Evolutionary conservation across 2,113 vertebrate species (phyloP).

Genomic region (Pelusios castaneus): DNA sequence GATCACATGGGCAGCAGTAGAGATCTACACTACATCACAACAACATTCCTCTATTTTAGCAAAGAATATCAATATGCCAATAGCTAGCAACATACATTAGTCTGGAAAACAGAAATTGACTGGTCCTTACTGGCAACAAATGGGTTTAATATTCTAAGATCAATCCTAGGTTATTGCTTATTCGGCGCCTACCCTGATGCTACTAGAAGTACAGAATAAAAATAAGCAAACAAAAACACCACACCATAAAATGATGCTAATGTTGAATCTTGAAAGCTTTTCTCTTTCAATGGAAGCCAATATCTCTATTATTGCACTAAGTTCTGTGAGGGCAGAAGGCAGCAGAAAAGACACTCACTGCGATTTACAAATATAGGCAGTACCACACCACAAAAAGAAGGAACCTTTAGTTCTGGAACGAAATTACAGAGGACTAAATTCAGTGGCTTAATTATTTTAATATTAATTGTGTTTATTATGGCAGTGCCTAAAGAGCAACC

Average conservation of each 20-base stretch:
- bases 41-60: not conserved
- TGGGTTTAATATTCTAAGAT: not conserved
- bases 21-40: not conserved
- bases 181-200: not conserved
- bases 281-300: not conserved
- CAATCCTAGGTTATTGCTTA: not conserved
- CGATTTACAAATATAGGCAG: conserved; percentile 16
- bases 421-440: not conserved
- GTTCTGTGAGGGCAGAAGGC: not conserved
- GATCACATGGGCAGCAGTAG: not conserved
- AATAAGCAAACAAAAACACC: not conserved
- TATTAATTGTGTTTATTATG: not conserved
- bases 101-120: conserved; percentile 10
- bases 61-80: conserved; percentile 14
- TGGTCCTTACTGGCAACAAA: not conserved
- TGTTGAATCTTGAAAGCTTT: not conserved
- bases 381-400: not conserved
- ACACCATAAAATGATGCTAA: not conserved
- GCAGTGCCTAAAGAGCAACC: not conserved
- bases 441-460: not conserved
- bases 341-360: not conserved
- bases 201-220: not conserved
- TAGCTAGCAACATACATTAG: not conserved
- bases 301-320: not conserved
- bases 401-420: not conserved